These are phyloP conservation scores for Acrocephalus scirpaceus DNA, from an alignment of 2,797 vertebrate species.

Conservation along the genomic window DNA sequence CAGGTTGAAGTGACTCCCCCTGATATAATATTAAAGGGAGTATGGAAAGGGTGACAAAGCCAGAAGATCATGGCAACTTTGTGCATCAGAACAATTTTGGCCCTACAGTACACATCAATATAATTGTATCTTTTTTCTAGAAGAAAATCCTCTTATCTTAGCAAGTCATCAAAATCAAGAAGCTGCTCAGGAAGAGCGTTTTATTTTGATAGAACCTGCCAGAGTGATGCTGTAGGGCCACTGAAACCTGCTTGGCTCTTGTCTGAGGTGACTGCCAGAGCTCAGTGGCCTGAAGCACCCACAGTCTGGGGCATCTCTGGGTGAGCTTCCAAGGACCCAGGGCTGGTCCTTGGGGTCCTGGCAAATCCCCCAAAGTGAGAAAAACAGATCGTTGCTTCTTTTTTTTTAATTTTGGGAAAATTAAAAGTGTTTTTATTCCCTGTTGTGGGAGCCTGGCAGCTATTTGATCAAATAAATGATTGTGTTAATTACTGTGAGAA, in stretches of 20 bases:
- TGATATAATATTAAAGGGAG: not conserved
- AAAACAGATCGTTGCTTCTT: not conserved
- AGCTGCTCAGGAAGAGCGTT: not conserved
- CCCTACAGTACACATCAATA: not conserved
- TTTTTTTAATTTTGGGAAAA: not conserved
- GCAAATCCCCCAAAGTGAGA: not conserved
- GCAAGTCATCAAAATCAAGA: not conserved
- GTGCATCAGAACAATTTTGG: not conserved
- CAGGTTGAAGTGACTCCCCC: not conserved
- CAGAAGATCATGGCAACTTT: not conserved
- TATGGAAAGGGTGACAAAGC: not conserved
- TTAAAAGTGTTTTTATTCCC: not conserved
- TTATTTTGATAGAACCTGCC: not conserved
- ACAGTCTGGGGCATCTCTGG: not conserved
- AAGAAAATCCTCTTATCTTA: not conserved
- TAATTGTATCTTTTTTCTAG: not conserved
- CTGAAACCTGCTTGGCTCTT: slow-evolving; percentile 8
- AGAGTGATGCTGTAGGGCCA: not conserved
- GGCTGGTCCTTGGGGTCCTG: not conserved
- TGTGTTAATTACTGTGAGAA: not conserved
- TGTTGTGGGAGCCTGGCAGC: not conserved
- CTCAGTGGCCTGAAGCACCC: not conserved
- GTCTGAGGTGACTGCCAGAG: not conserved
- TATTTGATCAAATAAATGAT: not conserved
- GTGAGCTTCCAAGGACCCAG: not conserved